Base-by-base conservation (phyloP, 2,888 invertebrate genomes). In the Napeogenes sylphis region DNA sequence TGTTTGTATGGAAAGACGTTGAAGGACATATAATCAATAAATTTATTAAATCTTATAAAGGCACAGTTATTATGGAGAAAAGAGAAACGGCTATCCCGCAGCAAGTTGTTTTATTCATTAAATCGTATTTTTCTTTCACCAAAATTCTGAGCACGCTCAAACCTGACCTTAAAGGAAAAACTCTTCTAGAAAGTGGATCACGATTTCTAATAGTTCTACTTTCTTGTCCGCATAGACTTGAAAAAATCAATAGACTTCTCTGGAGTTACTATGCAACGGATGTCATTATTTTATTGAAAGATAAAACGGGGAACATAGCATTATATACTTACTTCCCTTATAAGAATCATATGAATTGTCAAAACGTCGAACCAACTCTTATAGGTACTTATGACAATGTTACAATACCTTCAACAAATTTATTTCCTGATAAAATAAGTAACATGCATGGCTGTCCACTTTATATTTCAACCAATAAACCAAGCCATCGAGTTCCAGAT, bases 361-460 rank as follows among this genome's bases (percentile, higher is more conserved):
- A 78, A 65, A 82, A 83, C 60, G 78, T 81, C 2, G 69, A 77
- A 14, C 81, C 84, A 2, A 68, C 61, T 42, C 65, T 83, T 0
- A 74, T 86, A 21, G 77, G 75, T 4, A 72, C 72, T 66, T 81
- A 80, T 75, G 73, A 75, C 45, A 67, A 72, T 60, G 71, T 64
- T 6, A 63, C 61, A 38, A 51, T 68, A 56, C 68, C 71, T 32
- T 51, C 68, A 2, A 62, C 67, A 4, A 63, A 77, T 21, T 56
- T 82, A 45, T 87, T 77, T 67, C 76, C 78, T 3, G 80, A 87
- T 62, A 87, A 87, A 74, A 80, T 84, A 78, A 71, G 68, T 45
- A 79, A 85, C 42, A 84, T 87, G 84, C 74, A 79, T 38, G 76
- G 79, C 56, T 87, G 86, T 57, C 87, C 85, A 2, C 68, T 86